Evolutionary conservation across 2,113 vertebrate genomes (phyloP).

Genomic region (Cariama cristata): DNA sequence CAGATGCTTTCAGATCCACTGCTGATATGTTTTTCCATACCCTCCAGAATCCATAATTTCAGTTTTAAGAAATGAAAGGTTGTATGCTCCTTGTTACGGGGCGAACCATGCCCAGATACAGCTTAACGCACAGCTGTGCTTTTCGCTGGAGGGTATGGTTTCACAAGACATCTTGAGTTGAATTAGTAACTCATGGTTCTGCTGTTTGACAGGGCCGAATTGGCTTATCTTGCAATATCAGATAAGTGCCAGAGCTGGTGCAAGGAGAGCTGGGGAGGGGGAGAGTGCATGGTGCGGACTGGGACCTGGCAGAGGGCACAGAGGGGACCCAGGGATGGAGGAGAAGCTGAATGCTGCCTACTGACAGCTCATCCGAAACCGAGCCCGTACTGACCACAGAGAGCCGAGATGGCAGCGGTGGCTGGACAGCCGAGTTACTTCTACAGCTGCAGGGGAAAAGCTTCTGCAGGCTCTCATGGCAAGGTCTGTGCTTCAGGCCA

Average conservation of each 20-base stretch:
- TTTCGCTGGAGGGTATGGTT: not conserved
- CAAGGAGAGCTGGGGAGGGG: not conserved
- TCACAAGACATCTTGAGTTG: not conserved
- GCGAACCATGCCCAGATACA: not conserved
- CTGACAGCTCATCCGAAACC: not conserved
- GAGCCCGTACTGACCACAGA: not conserved
- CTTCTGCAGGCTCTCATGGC: not conserved
- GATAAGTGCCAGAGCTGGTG: not conserved
- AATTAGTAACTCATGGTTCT: not conserved
- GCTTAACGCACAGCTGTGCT: not conserved
- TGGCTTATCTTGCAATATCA: not conserved
- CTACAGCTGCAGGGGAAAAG: not conserved
- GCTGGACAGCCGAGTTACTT: not conserved
- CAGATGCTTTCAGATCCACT: not conserved
- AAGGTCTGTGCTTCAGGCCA: not conserved
- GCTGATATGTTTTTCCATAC: not conserved
- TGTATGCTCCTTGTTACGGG: not conserved
- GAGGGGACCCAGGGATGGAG: not conserved
- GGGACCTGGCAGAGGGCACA: not conserved
- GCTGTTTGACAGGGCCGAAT: not conserved
- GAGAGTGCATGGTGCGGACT: not conserved
- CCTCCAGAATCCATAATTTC: not conserved
- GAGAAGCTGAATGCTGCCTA: not conserved
- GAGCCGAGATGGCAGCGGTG: rapidly evolving
- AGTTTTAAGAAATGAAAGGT: not conserved